Evolutionary conservation across 92 coral and sea anemone genomes (phyloP), one percentile per base, ranked within the genome.

Genomic region (Meandrina meandrites): DNA sequence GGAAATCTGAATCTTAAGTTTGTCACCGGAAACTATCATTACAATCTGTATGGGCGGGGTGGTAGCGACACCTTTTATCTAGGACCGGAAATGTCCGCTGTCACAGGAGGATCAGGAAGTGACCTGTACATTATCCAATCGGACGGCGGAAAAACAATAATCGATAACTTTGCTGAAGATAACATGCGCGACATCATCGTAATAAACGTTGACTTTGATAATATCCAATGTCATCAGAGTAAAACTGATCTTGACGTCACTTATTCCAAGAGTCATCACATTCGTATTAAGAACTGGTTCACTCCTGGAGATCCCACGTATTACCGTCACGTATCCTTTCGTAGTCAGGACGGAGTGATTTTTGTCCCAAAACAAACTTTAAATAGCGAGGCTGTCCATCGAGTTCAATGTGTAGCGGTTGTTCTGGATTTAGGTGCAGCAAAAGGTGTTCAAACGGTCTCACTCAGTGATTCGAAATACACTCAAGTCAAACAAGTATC

Each of bases 231-330:
- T 57, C 66, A 66, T 16, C 32, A 82, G 74, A 90, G 77, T 40
- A 31, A 64, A 28, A 50, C 42, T 16, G 67, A 90, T 67, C 53
- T 90, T 15, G 90, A 90, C 50, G 76, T 90, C 47, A 80, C 77
- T 4, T 90, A 90, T 30, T 53, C 86, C 4, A 75, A 36, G 35
- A 86, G 60, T 27, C 90, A 90, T 48, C 93, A 90, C 50, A 86
- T 90, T 73, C 93, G 93, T 40, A 70, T 90, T 15, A 87, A 77
- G 36, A 90, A 90, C 90, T 90, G 93, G 93, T 90, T 90, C 76
- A 53, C 58, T 0, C 90, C 87, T 37, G 90, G 88, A 45, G 60
- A 83, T 82, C 19, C 80, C 54, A 56, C 18, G 28, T 86, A 90
- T 45, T 90, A 90, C 48, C 81, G 93, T 21, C 93, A 90, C 62